Evolutionary conservation across 1,140 invertebrate species (phyloP), one percentile per base, ranked within the genome.

Genomic region (Onthophagus taurus): DNA sequence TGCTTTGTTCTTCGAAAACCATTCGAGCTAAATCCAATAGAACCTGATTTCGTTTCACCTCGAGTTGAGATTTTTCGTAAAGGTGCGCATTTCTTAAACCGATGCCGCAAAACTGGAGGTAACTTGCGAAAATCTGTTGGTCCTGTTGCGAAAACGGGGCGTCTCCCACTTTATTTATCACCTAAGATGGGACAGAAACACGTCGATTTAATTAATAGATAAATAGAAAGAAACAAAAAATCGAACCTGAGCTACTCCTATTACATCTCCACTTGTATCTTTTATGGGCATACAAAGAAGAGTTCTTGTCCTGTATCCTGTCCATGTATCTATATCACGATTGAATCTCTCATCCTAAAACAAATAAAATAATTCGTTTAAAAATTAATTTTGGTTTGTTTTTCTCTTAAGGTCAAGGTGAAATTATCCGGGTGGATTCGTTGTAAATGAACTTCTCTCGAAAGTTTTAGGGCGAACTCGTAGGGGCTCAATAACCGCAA

Each of bases 1-100:
- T 95, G 66, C 87, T 93, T 68, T 96, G 92, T 64, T 97, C 91
- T 63, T 95, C 91, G 64, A 97, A 97, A 54, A 97, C 90, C 82
- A 95, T 92, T 52, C 91, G 74, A 2, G 91, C 92, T 56, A 97
- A 69, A 64, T 97, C 91, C 42, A 97, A 67, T 9, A 97, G 70
- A 35, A 97, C 90, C 75, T 97, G 91, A 71, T 95, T 96, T 54
- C 92, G 72, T 66, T 91, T 91, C 45, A 94, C 89, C 71, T 96
- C 92, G 53, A 95, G 68, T 63, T 92, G 85, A 49, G 89, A 94
- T 57, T 89, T 80, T 67, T 96, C 89, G 65, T 93, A 96, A 3
- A 95, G 72, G 64, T 94, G 89, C 14, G 93, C 92, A 67, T 97
- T 97, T 37, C 89, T 78, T 23, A 95, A 67, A 3, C 91, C 92